Conservation (phyloP, 2,797 vertebrate genomes). For the Orientallactaga sibirica region DNA sequence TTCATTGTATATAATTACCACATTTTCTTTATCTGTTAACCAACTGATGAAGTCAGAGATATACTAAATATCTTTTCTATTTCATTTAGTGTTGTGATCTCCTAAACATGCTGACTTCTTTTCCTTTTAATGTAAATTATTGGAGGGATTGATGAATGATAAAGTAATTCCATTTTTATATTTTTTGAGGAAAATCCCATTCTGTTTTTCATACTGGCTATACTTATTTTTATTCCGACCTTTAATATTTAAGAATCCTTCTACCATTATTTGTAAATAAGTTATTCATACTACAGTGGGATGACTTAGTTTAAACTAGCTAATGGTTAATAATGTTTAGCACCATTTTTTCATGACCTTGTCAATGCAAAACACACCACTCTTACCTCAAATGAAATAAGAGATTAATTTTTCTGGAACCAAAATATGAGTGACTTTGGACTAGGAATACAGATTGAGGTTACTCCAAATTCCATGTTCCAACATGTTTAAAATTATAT, state of each 20-base stretch:
- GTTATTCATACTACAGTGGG: too few relatives aligned
- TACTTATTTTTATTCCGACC: neutral
- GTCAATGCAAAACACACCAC: too few relatives aligned
- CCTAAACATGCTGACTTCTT: neutral
- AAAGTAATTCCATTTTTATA: neutral
- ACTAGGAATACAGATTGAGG: too few relatives aligned
- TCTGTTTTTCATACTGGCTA: neutral
- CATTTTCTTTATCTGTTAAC: neutral
- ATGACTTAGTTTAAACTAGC: neutral
- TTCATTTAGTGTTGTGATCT: neutral
- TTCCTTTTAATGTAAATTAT: neutral
- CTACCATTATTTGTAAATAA: neutral
- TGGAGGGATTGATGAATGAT: neutral
- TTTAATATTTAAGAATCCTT: too few relatives aligned
- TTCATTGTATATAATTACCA: too few relatives aligned
- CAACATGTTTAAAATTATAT: too few relatives aligned
- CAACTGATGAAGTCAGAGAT: neutral
- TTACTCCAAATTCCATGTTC: too few relatives aligned
- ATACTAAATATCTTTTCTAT: neutral
- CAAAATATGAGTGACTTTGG: too few relatives aligned
- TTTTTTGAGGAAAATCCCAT: neutral
- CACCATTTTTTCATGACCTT: neutral
- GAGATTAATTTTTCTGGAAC: too few relatives aligned
- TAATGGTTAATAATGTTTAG: neutral
- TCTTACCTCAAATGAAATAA: too few relatives aligned